Conservation (phyloP, 2,113 vertebrate species). For the Stictonetta naevosa region DNA sequence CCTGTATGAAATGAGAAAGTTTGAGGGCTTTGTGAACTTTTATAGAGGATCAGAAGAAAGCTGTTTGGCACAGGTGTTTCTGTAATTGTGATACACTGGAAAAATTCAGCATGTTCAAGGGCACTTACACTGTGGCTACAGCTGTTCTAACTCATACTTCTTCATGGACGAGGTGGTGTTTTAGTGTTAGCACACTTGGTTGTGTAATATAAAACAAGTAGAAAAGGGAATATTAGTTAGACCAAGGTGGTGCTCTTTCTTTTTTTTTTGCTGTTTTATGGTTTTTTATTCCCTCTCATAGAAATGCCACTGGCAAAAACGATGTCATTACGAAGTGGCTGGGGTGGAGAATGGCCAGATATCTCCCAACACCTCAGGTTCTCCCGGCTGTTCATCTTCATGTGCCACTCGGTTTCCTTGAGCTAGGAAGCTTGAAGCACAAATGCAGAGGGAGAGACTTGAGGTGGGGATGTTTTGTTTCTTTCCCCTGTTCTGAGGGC, state of each 20-base stretch:
- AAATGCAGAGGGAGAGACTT: neutral
- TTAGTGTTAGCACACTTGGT: conserved; percentile 48
- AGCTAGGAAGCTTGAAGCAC: neutral
- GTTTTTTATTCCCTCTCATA: neutral
- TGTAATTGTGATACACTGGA: conserved; percentile 75
- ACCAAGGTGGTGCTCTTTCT: neutral
- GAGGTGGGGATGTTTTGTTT: neutral
- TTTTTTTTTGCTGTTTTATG: neutral
- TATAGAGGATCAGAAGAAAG: conserved; percentile 79
- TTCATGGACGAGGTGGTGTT: conserved; percentile 18
- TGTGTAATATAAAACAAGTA: conserved; percentile 54
- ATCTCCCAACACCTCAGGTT: neutral
- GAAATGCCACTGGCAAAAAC: neutral
- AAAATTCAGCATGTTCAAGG: conserved; percentile 67
- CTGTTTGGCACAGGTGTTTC: conserved; percentile 79
- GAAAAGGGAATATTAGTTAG: conserved; percentile 23
- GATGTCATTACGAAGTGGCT: neutral
- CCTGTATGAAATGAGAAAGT: conserved; percentile 65
- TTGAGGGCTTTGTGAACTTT: conserved; percentile 71
- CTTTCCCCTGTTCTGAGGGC: neutral
- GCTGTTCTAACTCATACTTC: conserved; percentile 71
- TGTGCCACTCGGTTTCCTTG: neutral
- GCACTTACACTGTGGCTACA: conserved; percentile 67
- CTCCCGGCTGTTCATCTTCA: neutral
- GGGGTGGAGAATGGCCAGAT: neutral